These are phyloP conservation scores for Metacarcinus magister DNA, from an alignment of 2,888 invertebrate genomes.

Conservation along the genomic window DNA sequence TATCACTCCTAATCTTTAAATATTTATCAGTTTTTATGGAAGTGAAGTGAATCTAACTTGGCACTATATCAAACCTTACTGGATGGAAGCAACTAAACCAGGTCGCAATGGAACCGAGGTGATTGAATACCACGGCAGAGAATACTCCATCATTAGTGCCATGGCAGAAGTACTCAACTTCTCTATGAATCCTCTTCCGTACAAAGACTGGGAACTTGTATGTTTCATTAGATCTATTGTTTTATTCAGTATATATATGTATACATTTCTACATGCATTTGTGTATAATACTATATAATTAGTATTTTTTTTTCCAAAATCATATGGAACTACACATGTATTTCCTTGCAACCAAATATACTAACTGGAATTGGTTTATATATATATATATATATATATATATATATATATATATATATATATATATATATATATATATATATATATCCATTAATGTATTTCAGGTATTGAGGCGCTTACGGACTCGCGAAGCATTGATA, in stretches of 20 bases:
- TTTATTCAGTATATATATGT: neutral
- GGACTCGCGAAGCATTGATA: slow-evolving; percentile 55
- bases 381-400: too few relatives aligned
- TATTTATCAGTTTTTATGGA: neutral
- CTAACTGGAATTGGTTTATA: too few relatives aligned
- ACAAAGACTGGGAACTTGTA: slow-evolving; percentile 7
- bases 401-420: neutral
- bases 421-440: neutral
- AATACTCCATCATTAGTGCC: neutral
- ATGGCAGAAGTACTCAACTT: slow-evolving; percentile 8
- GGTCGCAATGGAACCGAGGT: neutral
- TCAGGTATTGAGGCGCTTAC: slow-evolving; percentile 19
- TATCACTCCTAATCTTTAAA: too few relatives aligned
- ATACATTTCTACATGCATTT: neutral
- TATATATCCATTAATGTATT: too few relatives aligned
- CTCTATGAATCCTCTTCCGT: neutral
- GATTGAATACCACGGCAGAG: neutral
- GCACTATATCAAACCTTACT: slow-evolving; percentile 5
- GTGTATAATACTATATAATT: neutral
- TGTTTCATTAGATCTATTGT: neutral
- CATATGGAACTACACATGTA: neutral
- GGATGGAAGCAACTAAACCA: neutral
- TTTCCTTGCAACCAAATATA: too few relatives aligned
- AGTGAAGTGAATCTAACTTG: neutral
- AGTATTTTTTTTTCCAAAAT: neutral